phyloP scores from a whole-genome alignment of 2,888 invertebrate genomes.

The Timema podura region DNA sequence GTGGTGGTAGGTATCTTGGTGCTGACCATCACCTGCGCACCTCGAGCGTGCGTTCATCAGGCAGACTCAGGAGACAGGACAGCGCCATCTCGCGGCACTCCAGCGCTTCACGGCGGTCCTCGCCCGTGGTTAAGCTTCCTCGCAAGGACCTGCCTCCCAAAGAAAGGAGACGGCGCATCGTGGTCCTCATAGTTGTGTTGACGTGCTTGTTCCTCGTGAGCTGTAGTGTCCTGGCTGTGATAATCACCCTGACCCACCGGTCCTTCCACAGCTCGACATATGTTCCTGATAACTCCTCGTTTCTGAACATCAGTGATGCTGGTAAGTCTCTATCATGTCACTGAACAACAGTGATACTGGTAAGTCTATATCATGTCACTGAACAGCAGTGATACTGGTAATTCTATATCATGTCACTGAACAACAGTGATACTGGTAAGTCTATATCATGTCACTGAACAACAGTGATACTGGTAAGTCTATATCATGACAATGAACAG shows the following conservation, averaged over 20 bases:
- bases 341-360: too few relatives aligned
- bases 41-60: neutral
- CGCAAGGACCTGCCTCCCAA: constrained; percentile 37
- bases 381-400: too few relatives aligned
- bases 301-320: too few relatives aligned
- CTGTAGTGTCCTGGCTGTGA: constrained; percentile 68
- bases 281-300: too few relatives aligned
- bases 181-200: constrained; percentile 33
- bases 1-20: neutral
- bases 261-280: constrained; percentile 38
- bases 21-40: constrained; percentile 8
- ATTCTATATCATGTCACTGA: too few relatives aligned
- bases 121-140: constrained; percentile 15
- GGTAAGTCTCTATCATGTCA: too few relatives aligned
- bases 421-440: too few relatives aligned
- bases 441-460: too few relatives aligned
- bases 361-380: too few relatives aligned
- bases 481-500: too few relatives aligned
- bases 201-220: constrained; percentile 69
- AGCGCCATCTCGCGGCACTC: constrained; percentile 1
- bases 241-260: constrained; percentile 72
- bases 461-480: too few relatives aligned
- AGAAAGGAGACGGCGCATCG: constrained; percentile 60
- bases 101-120: neutral
- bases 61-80: neutral